Evolutionary conservation across 2,888 invertebrate species (phyloP), one percentile per base, ranked within the genome.

Genomic region (Choristoneura rosaceana): DNA sequence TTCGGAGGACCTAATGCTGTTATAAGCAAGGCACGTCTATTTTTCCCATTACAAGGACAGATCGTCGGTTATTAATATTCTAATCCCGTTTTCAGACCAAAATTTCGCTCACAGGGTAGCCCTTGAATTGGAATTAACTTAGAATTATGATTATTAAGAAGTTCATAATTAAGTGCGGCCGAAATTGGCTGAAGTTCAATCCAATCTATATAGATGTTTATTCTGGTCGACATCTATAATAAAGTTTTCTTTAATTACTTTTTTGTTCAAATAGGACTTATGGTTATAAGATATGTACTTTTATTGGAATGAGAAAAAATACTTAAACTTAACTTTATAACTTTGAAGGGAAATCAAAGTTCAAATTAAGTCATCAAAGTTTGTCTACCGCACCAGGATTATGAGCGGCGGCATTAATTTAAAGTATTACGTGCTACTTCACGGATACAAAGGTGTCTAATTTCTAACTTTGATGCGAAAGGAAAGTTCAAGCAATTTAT

Each of bases 291-390:
- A 59, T 45, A 34, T 33, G 34, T 47, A 55, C 43, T 38, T 62
- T 68, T 47, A 47, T 41, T 12, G 41, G 50, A 38, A 10, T 43
- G 58, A 9, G 9, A 63, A 63, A 68, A 58, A 67, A 62, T n/a
- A 50, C 15, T 55, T 14, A 55, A 60, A 45, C 14, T 15, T 68
- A 33, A 47, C 64, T 69, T 69, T 85, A 82, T 68, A 41, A 55
- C 64, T 69, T 66, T 85, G 82, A 84, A 79, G 77, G 76, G 75
- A 81, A 81, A 82, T 83, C 80, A 80, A 88, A 87, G 86, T 87
- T 85, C 77, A 82, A 85, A 87, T 87, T 81, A 86, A 83, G 84
- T 82, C 87, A 90, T 91, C 87, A 86, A 90, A 91, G 85, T 91
- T 90, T 82, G 78, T 76, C 78, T 76, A 79, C 78, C 78, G 76